Evolutionary conservation across 2,113 vertebrate species (phyloP).

Genomic region (Sisor rabdophorus): DNA sequence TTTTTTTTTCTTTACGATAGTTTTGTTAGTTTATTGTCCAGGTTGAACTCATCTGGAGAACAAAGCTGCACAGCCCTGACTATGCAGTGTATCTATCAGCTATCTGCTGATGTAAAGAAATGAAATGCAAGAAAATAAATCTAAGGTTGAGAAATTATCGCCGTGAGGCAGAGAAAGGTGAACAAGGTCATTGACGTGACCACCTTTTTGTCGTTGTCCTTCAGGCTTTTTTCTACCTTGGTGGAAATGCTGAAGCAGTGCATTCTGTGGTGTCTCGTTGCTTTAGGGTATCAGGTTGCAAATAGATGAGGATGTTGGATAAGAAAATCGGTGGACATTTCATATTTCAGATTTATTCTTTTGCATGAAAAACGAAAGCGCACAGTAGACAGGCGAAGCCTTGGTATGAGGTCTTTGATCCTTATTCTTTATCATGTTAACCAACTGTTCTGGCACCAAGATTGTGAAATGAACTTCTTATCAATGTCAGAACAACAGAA

Average conservation of each 20-base stretch:
- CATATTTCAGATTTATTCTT: too few relatives aligned
- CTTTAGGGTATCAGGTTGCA: conserved; percentile 23
- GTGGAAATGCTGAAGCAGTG: conserved; percentile 34
- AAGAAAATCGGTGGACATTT: conserved; percentile 36
- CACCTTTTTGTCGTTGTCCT: conserved; percentile 1
- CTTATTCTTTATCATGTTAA: too few relatives aligned
- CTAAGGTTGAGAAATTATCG: conserved; percentile 40
- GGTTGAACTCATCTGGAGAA: conserved; percentile 30
- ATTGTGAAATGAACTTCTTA: too few relatives aligned
- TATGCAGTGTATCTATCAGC: conserved; percentile 46
- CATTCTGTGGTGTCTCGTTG: conserved; percentile 33
- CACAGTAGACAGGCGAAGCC: too few relatives aligned
- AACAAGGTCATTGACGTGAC: conserved; percentile 41
- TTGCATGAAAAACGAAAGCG: too few relatives aligned
- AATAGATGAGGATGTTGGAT: conserved; percentile 33
- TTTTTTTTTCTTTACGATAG: too few relatives aligned
- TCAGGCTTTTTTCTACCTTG: conserved; percentile 3
- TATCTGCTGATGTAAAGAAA: conserved; percentile 42
- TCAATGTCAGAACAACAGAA: too few relatives aligned
- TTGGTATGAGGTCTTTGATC: too few relatives aligned
- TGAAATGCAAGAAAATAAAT: conserved; percentile 12
- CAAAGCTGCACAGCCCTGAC: conserved; percentile 43
- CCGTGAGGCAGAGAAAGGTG: conserved; percentile 19
- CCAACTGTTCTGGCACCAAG: too few relatives aligned
- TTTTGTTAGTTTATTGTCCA: conserved; percentile 12